Conservation (phyloP, 2,888 invertebrate genomes). For the Cataglyphis rosenhaueri region DNA sequence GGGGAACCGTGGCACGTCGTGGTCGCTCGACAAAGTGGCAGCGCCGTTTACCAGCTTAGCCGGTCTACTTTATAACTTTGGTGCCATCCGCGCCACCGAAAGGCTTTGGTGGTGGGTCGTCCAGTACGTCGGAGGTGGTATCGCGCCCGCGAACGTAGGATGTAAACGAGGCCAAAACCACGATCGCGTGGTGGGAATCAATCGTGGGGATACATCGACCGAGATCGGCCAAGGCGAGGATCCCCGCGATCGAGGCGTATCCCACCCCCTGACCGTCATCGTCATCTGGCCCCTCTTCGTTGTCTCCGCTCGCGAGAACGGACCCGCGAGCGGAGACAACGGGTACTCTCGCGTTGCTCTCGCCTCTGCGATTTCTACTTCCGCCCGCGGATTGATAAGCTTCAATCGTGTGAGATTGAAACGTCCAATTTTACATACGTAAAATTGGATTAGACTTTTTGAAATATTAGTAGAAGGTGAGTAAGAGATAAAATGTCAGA, state of each 20-base stretch:
- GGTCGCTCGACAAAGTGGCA: conserved; percentile 81
- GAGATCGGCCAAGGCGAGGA: conserved; percentile 61
- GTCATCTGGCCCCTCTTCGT: not conserved
- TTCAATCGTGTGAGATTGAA: not conserved
- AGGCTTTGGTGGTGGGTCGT: conserved; percentile 55
- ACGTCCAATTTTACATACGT: not conserved
- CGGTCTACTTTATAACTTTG: conserved; percentile 84
- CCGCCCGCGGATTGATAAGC: not conserved
- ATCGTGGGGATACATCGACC: conserved; percentile 73
- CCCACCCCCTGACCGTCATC: conserved; percentile 13
- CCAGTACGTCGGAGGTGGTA: conserved; percentile 62
- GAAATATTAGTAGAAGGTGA: not conserved
- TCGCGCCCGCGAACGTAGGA: conserved; percentile 57
- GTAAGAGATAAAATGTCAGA: no score
- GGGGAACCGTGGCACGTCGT: conserved; percentile 76
- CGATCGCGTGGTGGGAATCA: conserved; percentile 59
- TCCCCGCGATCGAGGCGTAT: conserved; percentile 23
- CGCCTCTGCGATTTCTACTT: conserved; percentile 37
- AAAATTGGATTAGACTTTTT: not conserved
- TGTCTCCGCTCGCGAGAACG: not conserved
- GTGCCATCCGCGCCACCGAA: conserved; percentile 61
- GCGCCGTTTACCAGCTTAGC: conserved; percentile 78
- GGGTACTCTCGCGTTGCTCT: no score
- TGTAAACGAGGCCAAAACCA: conserved; percentile 81
- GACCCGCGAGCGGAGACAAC: not conserved